Percentiles rank a stretch among this genome's conserved stretches.
Conservation (phyloP, 2,888 invertebrate species). For the Norana najaformis region DNA sequence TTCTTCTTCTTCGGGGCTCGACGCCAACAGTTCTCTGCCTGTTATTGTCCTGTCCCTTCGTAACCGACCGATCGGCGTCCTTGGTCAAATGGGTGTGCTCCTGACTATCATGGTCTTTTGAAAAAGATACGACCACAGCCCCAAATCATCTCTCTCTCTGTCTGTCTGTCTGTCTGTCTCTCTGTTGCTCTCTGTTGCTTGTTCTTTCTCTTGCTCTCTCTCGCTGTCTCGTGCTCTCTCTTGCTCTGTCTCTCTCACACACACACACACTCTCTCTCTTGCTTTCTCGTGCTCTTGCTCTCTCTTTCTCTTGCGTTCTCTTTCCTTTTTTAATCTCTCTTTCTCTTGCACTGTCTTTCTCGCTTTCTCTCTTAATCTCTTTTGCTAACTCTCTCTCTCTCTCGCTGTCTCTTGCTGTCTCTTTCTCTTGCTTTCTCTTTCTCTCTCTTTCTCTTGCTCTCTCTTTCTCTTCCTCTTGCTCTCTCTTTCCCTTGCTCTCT, state of each 20-base stretch:
- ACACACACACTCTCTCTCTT: not conserved
- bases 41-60: no score
- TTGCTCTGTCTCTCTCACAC: not conserved
- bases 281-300: not conserved
- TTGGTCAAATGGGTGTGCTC: not conserved
- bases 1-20: no score
- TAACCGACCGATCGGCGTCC: no score
- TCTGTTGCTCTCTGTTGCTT: not conserved
- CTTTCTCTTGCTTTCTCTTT: not conserved
- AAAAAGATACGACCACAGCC: not conserved
- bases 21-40: no score
- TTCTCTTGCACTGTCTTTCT: not conserved
- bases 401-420: not conserved
- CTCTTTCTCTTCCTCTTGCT: not conserved
- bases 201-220: not conserved
- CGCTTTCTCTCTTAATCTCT: not conserved
- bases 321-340: not conserved
- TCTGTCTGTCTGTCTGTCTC: not conserved
- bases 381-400: not conserved
- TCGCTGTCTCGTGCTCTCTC: conserved; percentile 16
- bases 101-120: not conserved
- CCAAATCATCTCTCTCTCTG: not conserved
- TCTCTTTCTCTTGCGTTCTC: conserved; percentile 10
- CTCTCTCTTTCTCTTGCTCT: not conserved
- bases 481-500: conserved; percentile 18